Conservation (phyloP, 1,140 invertebrate species). For the Caerostris darwini region DNA sequence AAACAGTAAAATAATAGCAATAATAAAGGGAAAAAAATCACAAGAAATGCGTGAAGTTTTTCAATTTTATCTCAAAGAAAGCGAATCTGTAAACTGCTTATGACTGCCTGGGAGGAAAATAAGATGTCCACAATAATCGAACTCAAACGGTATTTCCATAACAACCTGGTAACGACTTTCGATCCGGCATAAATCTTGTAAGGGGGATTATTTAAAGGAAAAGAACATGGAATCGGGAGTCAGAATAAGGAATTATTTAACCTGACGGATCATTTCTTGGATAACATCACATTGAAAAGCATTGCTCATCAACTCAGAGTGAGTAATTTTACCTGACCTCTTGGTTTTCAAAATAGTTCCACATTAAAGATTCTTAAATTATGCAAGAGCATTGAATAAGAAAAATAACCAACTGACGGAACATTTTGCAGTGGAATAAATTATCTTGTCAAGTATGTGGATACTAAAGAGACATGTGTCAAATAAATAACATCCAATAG, state of each 20-base stretch:
- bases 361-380: too few relatives aligned
- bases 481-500: too few relatives aligned
- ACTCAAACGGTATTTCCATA: conserved; percentile 17
- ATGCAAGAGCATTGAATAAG: too few relatives aligned
- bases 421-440: too few relatives aligned
- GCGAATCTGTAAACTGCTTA: conserved; percentile 35
- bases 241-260: background rate
- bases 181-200: background rate
- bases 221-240: background rate
- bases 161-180: conserved; percentile 44
- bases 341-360: too few relatives aligned
- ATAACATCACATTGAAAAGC: too few relatives aligned
- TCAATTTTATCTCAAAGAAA: conserved; percentile 32
- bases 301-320: too few relatives aligned
- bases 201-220: conserved; percentile 34
- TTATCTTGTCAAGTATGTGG: too few relatives aligned
- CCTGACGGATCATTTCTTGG: too few relatives aligned
- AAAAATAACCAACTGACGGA: too few relatives aligned
- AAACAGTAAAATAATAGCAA: background rate
- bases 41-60: conserved; percentile 26
- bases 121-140: conserved; percentile 34
- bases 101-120: conserved; percentile 6
- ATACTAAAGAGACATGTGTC: too few relatives aligned
- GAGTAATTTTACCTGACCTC: too few relatives aligned
- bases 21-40: background rate